Base-by-base conservation (phyloP, 1,140 invertebrate genomes). In the Scaptomyza hsui region DNA sequence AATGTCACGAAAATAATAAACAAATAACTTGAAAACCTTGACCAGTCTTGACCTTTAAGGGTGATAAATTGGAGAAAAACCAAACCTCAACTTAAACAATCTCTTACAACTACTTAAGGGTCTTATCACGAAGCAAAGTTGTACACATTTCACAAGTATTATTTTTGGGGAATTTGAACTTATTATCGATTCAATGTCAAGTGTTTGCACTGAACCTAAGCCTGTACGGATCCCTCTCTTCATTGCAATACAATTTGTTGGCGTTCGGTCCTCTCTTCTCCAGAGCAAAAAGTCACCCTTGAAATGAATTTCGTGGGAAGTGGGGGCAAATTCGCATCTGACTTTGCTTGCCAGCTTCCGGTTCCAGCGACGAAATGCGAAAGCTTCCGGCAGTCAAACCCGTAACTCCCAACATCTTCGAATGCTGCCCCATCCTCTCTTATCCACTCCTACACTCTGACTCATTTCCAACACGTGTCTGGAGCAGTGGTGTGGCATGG, bases 181-280 rank as follows among this genome's bases (percentile, higher is more conserved):
- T 78, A 70, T 88, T 86, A 86, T 86, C 75, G 82, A 86, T 86
- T 86, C 71, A 75, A 78, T 81, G 82, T 88, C 82, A 88, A 88
- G 78, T 86, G 60, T 78, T 80, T 86, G 61, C 61, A 62, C 62
- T 75, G 65, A 75, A 80, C 76, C 75, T 74, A 49, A 49, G 45
- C 42, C 56, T 15, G 21, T n/a, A 37, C 10, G 12, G 12, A n/a
- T 29, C 24, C n/a, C 21, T 4, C 41, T 61, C 9, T 61, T 4
- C 19, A 21, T 13, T 2, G 24, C 4, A 29, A 12, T n/a, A n/a
- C 13, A 48, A 37, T 63, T 16, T 24, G 32, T 18, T 13, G 26
- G 2, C 52, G n/a, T 37, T 24, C 45, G 35, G 32, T 37, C 12
- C 39, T 55, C 47, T 45, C 48, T 53, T 74, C 63, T 47, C 37